Evolutionary conservation across 2,113 vertebrate genomes (phyloP), one percentile per base, ranked within the genome.

Genomic region (Megaptera novaeangliae): DNA sequence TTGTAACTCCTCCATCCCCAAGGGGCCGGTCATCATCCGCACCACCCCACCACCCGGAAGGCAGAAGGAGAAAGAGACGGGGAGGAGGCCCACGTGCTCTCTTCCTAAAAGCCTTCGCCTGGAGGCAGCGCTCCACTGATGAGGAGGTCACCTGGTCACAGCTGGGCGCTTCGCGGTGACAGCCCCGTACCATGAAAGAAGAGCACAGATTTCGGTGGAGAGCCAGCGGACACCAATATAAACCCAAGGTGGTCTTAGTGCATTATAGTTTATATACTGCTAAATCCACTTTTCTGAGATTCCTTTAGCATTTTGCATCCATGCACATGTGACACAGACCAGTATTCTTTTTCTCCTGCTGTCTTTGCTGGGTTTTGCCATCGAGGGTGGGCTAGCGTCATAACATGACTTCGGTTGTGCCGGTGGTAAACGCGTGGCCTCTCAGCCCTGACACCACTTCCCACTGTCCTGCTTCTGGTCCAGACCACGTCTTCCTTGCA

Each of bases 211-310:
- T 21, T 25, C 2, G 46, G 77, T 18, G 39, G 21, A 18, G 8
- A 71, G 86, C 14, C 34, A 10, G 5, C 41, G 20, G 39, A 52
- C 13, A 2, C 69, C 29, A 4, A 9, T 18, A 49, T 0, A 18
- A 36, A 11, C 21, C 15, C 52, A 27, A 21, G 4, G 15, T 2
- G 21, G 6, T 8, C 57, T 25, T 4, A 13, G 13, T 5, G 13
- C 18, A 11, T 2, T 10, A 0, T 10, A 34, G 36, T 83, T 57
- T 8, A 8, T 0, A 3, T 1, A 5, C 13, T 27, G 14, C 39
- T 78, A 29, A 69, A 39, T 8, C 31, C 74, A n/a, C 20, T 23
- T 46, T 34, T n/a, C 68, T 18, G 41, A 9, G 4, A 23, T n/a
- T 44, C 55, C 61, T 49, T 55, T 25, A 27, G n/a, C 41, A 39